Conservation (phyloP, 2,113 vertebrate species). For the Eubucco bourcierii region DNA sequence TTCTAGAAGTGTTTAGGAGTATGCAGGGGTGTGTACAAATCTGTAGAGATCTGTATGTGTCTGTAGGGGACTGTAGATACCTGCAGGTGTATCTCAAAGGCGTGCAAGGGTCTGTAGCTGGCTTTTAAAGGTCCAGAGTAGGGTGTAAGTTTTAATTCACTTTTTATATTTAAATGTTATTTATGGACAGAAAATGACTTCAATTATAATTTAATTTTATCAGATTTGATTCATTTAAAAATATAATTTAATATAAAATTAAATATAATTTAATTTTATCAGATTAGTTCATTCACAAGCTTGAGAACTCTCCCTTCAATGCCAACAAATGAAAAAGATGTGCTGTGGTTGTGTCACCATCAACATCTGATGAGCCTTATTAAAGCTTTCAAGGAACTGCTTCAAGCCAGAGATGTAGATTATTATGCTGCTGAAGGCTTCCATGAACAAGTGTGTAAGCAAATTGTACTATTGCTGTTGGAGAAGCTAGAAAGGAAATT, state of each 20-base stretch:
- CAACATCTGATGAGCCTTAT: constrained; percentile 81
- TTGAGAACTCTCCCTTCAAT: constrained; percentile 85
- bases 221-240: constrained; percentile 87
- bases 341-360: constrained; percentile 77
- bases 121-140: too few species aligned
- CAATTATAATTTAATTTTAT: constrained; percentile 38
- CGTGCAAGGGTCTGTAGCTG: too few species aligned
- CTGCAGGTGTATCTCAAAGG: too few species aligned
- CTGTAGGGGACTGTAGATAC: too few species aligned
- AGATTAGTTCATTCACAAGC: constrained; percentile 89
- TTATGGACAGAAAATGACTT: constrained; percentile 48
- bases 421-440: constrained; percentile 78
- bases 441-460: constrained; percentile 83
- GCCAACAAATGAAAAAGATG: constrained; percentile 87
- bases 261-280: constrained; percentile 35
- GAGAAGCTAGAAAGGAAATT: constrained; percentile 82
- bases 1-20: too few species aligned
- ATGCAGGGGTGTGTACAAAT: too few species aligned
- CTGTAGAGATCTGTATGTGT: too few species aligned
- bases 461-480: constrained; percentile 78
- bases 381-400: constrained; percentile 84
- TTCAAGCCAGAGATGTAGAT: constrained; percentile 83
- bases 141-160: background rate
- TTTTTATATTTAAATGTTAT: constrained; percentile 1
- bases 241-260: background rate